phyloP scores from a whole-genome alignment of 2,113 vertebrate species.

The Antechinus flavipes region DNA sequence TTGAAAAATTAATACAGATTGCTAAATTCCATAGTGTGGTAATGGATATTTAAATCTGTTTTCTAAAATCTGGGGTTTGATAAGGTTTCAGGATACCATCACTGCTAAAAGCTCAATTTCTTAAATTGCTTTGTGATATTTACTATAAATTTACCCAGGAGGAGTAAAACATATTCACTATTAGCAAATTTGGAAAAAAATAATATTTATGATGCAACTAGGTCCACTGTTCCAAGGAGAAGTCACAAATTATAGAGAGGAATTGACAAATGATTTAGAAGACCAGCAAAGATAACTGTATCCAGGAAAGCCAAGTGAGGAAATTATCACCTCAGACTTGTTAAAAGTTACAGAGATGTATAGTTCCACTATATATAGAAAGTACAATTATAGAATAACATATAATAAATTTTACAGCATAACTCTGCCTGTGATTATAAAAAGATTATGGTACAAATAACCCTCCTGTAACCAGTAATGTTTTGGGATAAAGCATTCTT shows the following conservation, averaged over 20 bases:
- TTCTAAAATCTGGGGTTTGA: background rate
- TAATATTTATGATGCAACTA: background rate
- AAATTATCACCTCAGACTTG: constrained; percentile 45
- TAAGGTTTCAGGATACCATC: background rate
- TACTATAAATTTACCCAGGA: background rate
- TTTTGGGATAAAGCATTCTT: constrained; percentile 71
- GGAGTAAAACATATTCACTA: background rate
- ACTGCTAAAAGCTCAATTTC: background rate
- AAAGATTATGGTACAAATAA: constrained; percentile 66
- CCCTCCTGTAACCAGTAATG: constrained; percentile 66
- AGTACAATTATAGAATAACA: constrained; percentile 34
- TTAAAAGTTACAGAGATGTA: constrained; percentile 53
- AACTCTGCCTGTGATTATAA: constrained; percentile 63
- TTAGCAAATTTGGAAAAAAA: background rate
- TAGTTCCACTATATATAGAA: constrained; percentile 27
- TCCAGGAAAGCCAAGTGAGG: constrained; percentile 38
- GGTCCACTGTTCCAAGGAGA: background rate
- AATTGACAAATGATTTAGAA: background rate
- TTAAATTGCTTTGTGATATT: constrained; percentile 12
- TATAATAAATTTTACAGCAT: constrained; percentile 57
- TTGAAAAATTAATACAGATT: background rate
- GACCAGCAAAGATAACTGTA: background rate
- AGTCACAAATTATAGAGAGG: background rate
- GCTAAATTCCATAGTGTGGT: background rate
- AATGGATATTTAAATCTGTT: background rate